Conservation (phyloP, 2,797 vertebrate species). For the Miichthys miiuy region DNA sequence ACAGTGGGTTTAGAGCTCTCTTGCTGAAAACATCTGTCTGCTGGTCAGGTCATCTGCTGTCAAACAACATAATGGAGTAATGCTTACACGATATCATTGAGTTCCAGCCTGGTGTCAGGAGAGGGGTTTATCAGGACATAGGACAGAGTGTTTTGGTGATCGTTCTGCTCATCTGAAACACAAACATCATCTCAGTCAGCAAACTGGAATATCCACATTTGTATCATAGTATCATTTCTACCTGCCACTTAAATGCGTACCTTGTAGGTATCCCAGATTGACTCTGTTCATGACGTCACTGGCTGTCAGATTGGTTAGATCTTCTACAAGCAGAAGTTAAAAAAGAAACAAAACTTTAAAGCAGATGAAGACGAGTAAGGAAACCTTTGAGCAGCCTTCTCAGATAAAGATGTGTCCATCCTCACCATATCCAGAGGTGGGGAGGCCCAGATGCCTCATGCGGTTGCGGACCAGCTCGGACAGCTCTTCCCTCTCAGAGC, state of each 20-base stretch:
- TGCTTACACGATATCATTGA: conserved; percentile 93
- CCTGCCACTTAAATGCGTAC: conserved; percentile 76
- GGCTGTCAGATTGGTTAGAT: conserved; percentile 96
- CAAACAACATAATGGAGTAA: conserved; percentile 3
- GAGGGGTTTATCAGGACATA: conserved; percentile 96
- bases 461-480: conserved; percentile 95
- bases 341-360: conserved; percentile 65
- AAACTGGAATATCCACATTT: neutral
- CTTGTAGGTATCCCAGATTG: conserved; percentile 98
- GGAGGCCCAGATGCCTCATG: conserved; percentile 95
- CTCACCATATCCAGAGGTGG: conserved; percentile 94
- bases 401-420: conserved; percentile 39
- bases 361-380: conserved; percentile 20
- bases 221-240: neutral
- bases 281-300: conserved; percentile 99
- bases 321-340: conserved; percentile 84
- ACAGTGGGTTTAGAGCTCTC: neutral
- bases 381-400: neutral
- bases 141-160: conserved; percentile 95
- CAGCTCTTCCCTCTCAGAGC: conserved; percentile 94
- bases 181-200: conserved; percentile 27
- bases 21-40: neutral
- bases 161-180: conserved; percentile 92
- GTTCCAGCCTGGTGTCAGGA: conserved; percentile 92
- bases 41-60: neutral